Conservation (phyloP, 1,140 invertebrate species). For the Camponotus floridanus region DNA sequence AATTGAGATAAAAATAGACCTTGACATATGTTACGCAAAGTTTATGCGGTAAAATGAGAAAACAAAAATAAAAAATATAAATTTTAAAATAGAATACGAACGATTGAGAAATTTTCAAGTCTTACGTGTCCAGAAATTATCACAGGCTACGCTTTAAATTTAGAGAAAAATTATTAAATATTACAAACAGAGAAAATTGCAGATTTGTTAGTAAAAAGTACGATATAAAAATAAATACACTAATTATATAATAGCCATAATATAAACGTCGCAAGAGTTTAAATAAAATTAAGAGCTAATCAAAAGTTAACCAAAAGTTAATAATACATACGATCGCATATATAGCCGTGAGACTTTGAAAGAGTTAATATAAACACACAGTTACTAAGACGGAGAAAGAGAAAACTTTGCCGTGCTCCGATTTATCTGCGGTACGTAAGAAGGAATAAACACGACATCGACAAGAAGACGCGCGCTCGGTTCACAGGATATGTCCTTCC, state of each 20-base stretch:
- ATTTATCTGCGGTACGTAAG: constrained; percentile 31
- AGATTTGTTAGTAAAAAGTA: background rate
- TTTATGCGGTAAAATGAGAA: too few relatives aligned
- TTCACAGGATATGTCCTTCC: constrained; percentile 81
- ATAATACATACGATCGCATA: background rate
- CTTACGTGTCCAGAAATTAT: too few relatives aligned
- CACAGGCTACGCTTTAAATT: background rate
- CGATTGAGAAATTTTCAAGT: background rate
- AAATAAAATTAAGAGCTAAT: background rate
- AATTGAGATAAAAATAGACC: background rate
- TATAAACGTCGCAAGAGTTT: background rate
- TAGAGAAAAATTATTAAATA: background rate
- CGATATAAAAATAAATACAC: background rate
- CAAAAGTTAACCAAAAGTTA: too few relatives aligned
- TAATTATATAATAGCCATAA: background rate
- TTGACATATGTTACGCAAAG: background rate
- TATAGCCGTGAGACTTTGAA: background rate
- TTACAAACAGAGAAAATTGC: background rate
- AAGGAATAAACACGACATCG: constrained; percentile 57
- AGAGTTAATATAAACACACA: constrained; percentile 33
- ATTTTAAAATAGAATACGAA: too few relatives aligned
- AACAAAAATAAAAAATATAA: too few relatives aligned
- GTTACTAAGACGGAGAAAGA: constrained; percentile 18
- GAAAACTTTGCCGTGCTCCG: background rate
- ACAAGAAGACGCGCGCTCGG: constrained; percentile 68